Evolutionary conservation across 2,888 invertebrate genomes (phyloP), one percentile per base, ranked within the genome.

Genomic region (Hetaerina titia): DNA sequence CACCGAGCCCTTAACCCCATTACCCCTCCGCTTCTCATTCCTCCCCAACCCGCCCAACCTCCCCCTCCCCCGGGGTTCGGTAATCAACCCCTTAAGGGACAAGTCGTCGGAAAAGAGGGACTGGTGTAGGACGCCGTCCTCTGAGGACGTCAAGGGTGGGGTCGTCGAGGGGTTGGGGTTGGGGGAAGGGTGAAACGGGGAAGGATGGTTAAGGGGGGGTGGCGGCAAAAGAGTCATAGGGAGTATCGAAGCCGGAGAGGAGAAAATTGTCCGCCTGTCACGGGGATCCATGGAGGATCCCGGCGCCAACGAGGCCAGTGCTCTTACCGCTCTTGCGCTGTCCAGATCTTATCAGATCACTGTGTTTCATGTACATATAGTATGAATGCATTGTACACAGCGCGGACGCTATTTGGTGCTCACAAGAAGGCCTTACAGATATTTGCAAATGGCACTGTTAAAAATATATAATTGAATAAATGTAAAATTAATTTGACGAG

Each of bases 21-120:
- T 25, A 9, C 31, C 63, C 63, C 17, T 56, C 9, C 69, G 7
- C n/a, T 15, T n/a, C n/a, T 69, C n/a, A 9, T 13, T 89, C 22
- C 57, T 57, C 57, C 15, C 31, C 22, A 45, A 31, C 11, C 88
- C 56, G 22, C 58, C 56, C 89, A 15, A 9, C 31, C 22, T 56
- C 58, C 89, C 56, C 19, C 57, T 19, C 57, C 31, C 13, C 13
- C 6, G 81, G 81, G 81, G 31, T 15, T 13, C 81, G 81, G 15
- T 81, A 81, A 81, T 81, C 81, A 81, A 81, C 81, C 81, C 81
- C 81, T 81, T 81, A 56, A 57, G 89, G 89, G n/a, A n/a, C 56
- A 89, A 89, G 89, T 2, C n/a, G 89, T 56, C 57, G 89, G 56
- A 56, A 89, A 88, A 57, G 58, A 58, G 56, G 57, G 56, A 17